Conservation (phyloP, 2,888 invertebrate genomes). For the Phorcus lineatus region DNA sequence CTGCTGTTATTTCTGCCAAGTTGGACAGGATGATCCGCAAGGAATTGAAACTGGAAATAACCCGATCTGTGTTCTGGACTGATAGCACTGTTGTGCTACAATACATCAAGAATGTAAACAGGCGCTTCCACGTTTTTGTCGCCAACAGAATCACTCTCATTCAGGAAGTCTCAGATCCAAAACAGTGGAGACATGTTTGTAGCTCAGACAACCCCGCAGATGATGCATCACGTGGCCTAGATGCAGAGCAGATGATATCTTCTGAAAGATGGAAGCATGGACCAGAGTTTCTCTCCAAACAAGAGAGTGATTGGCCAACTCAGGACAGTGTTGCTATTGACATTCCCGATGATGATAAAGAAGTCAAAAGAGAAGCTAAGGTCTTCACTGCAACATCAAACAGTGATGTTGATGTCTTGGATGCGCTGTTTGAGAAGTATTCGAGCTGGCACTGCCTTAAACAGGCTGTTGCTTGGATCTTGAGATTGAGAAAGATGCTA, state of each 20-base stretch:
- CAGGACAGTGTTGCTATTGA: conserved; percentile 9
- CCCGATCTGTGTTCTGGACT: conserved; percentile 23
- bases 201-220: no score
- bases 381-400: not conserved
- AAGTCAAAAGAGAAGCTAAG: no score
- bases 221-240: no score
- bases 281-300: no score
- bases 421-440: not conserved
- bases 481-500: no score
- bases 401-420: not conserved
- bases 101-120: no score
- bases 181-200: conserved; percentile 38
- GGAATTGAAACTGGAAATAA: not conserved
- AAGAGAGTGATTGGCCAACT: no score
- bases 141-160: no score
- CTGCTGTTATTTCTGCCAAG: not conserved
- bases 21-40: no score
- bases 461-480: not conserved
- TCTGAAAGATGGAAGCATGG: conserved; percentile 31
- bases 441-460: not conserved
- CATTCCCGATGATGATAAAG: conserved; percentile 16
- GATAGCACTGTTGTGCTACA: conserved; percentile 24
- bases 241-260: conserved; percentile 21
- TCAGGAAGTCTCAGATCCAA: conserved; percentile 18
- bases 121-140: no score